phyloP scores from a whole-genome alignment of 1,140 invertebrate species.

The Maconellicoccus hirsutus region DNA sequence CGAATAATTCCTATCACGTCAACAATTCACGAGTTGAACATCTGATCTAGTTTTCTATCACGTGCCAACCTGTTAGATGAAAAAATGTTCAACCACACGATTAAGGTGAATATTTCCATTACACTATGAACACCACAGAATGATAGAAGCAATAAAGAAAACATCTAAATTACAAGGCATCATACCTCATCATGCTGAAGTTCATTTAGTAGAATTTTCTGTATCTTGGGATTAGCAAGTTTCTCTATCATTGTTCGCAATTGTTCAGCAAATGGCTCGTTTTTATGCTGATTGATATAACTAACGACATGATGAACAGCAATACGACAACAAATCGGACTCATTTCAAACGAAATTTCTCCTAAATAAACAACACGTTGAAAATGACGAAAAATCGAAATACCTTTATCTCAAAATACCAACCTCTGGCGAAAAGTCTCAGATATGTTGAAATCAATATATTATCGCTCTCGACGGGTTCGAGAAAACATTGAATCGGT shows the following conservation, averaged over 20 bases:
- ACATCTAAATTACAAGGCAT: too few relatives aligned
- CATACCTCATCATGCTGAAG: too few relatives aligned
- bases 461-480: not conserved
- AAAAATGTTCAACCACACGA: too few relatives aligned
- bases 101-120: too few relatives aligned
- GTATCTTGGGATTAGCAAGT: conserved; percentile 28
- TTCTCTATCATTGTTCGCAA: conserved; percentile 28
- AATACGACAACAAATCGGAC: conserved; percentile 30
- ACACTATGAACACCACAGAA: too few relatives aligned
- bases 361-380: conserved; percentile 25
- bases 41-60: too few relatives aligned
- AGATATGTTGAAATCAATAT: not conserved
- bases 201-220: too few relatives aligned
- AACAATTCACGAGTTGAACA: too few relatives aligned
- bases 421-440: not conserved
- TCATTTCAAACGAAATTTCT: conserved; percentile 28
- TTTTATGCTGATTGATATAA: conserved; percentile 27
- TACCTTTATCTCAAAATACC: conserved; percentile 16
- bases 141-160: too few relatives aligned
- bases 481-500: conserved; percentile 36
- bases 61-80: too few relatives aligned
- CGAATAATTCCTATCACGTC: too few relatives aligned
- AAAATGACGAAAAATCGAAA: not conserved
- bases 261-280: conserved; percentile 25
- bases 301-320: conserved; percentile 31